Evolutionary conservation across 2,113 vertebrate species (phyloP).

Genomic region (Solenodon paradoxus): DNA sequence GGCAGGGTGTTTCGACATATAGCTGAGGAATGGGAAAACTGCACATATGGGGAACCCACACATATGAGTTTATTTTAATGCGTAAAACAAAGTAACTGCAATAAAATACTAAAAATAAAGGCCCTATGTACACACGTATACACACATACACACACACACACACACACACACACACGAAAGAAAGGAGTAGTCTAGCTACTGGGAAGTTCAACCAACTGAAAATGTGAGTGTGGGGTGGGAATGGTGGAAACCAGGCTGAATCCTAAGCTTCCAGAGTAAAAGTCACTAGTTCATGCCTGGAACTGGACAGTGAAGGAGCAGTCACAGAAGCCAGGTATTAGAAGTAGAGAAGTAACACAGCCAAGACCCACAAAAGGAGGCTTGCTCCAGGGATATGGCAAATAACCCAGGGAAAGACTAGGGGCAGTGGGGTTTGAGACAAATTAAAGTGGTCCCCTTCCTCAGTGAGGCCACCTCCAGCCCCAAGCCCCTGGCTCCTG

Average conservation of each 20-base stretch:
- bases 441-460: neutral
- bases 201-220: neutral
- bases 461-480: neutral
- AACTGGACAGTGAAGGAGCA: neutral
- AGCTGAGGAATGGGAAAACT: no score
- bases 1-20: no score
- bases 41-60: no score
- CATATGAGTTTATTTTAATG: no score
- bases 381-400: neutral
- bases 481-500: neutral
- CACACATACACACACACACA: no score
- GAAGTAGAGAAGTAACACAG: neutral
- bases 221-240: no score
- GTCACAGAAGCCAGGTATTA: neutral
- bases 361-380: neutral
- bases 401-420: neutral
- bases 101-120: no score
- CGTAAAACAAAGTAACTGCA: no score
- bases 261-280: neutral
- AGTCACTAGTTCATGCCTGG: neutral
- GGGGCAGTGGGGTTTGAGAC: neutral
- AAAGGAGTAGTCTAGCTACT: no score
- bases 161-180: no score
- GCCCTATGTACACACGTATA: no score
- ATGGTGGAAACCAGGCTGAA: neutral